Evolutionary conservation across 2,888 invertebrate species (phyloP).

Genomic region (Aleiodes leptofemur): DNA sequence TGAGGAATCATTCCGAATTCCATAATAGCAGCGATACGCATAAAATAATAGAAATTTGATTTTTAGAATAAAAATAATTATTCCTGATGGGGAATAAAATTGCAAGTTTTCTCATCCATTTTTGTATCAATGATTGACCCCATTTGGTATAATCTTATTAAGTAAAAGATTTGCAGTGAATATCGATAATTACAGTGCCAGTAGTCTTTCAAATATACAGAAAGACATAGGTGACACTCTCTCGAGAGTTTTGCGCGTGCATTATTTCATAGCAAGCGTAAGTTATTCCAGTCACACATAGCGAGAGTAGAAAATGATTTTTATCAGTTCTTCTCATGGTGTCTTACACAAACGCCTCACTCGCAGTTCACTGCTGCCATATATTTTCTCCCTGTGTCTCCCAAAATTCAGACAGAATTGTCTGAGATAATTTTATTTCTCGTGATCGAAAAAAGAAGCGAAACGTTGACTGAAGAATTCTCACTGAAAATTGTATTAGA

Average conservation of each 20-base stretch:
- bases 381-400: constrained; percentile 51
- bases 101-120: too few relatives aligned
- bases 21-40: too few relatives aligned
- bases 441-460: too few relatives aligned
- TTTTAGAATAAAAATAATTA: too few relatives aligned
- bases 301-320: constrained; percentile 63
- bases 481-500: too few relatives aligned
- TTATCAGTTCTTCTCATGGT: constrained; percentile 62
- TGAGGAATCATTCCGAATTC: too few relatives aligned
- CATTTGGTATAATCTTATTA: too few relatives aligned
- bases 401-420: neutral
- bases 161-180: neutral
- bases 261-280: constrained; percentile 64
- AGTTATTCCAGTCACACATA: constrained; percentile 70
- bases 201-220: constrained; percentile 65
- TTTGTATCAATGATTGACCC: too few relatives aligned
- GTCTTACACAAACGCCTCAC: constrained; percentile 63
- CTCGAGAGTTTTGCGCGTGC: constrained; percentile 62
- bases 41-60: too few relatives aligned
- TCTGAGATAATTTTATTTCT: neutral
- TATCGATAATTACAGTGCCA: constrained; percentile 18
- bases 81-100: too few relatives aligned
- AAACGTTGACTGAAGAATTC: too few relatives aligned
- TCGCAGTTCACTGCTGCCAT: constrained; percentile 45
- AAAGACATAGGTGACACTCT: constrained; percentile 62